A percentile compares a stretch with the other conserved stretches of the same genome.
Evolutionary conservation across 1,140 invertebrate species (phyloP).

Genomic region (Leucophenga varia): DNA sequence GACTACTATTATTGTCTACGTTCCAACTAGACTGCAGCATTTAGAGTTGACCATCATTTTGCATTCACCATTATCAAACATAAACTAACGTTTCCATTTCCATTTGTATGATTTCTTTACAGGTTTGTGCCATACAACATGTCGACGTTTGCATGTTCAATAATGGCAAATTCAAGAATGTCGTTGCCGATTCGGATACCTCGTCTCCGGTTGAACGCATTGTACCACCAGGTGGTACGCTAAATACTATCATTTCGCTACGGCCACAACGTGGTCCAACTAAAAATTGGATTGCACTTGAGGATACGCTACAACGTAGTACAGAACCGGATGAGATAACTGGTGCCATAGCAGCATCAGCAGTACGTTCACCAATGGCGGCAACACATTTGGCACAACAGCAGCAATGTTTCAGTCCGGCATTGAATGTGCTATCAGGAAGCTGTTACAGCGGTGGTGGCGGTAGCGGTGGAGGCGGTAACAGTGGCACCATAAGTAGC

Average conservation of each 20-base stretch:
- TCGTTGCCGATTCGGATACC: constrained; percentile 84
- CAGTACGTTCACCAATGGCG: constrained; percentile 45
- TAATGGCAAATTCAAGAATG: constrained; percentile 98
- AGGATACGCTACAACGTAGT: constrained; percentile 49
- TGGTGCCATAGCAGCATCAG: constrained; percentile 47
- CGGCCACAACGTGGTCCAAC: constrained; percentile 66
- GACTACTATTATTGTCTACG: no score
- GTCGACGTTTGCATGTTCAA: constrained; percentile 99
- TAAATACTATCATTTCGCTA: constrained; percentile 67
- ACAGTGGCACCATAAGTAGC: constrained; percentile 1
- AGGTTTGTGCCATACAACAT: constrained; percentile 90
- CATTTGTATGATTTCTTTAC: no score
- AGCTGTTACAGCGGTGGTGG: constrained; percentile 4
- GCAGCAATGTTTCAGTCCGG: constrained; percentile 29
- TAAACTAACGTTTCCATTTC: no score
- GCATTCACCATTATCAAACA: no score
- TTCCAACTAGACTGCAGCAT: no score
- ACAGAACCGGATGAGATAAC: constrained; percentile 53
- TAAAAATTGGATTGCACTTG: constrained; percentile 54
- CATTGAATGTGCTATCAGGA: no score
- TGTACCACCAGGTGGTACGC: constrained; percentile 63
- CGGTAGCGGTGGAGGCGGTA: neutral
- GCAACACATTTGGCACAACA: constrained; percentile 30
- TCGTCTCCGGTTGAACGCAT: constrained; percentile 51
- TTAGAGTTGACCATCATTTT: no score